A percentile compares a stretch with the other conserved stretches of the same genome.
phyloP scores from a whole-genome alignment of 2,888 invertebrate genomes.

The Luffia ferchaultella region DNA sequence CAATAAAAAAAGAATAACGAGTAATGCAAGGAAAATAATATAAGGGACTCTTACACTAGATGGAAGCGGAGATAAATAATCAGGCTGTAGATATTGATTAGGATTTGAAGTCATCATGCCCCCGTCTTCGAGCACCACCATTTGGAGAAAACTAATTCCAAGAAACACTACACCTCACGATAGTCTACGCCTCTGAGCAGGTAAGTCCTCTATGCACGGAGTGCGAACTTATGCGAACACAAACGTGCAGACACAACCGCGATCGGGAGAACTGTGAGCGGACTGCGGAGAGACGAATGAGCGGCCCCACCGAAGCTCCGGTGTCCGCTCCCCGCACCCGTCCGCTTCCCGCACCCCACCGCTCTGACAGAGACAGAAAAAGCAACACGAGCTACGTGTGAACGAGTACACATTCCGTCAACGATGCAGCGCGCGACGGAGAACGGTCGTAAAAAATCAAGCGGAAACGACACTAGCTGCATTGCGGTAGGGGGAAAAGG shows the following conservation, averaged over 20 bases:
- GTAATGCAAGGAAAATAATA: too few relatives aligned
- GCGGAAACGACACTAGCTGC: constrained; percentile 65
- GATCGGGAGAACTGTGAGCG: constrained; percentile 53
- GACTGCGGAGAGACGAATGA: too few relatives aligned
- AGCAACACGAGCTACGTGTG: too few relatives aligned
- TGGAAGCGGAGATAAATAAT: constrained; percentile 93
- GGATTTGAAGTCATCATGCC: constrained; percentile 88
- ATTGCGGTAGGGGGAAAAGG: constrained; percentile 64
- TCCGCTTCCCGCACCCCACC: constrained; percentile 36
- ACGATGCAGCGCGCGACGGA: constrained; percentile 44
- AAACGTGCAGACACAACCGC: constrained; percentile 41
- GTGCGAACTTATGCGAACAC: constrained; percentile 28
- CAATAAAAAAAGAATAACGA: too few relatives aligned
- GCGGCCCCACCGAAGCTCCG: constrained; percentile 46
- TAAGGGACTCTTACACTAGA: constrained; percentile 97
- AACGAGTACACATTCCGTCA: too few relatives aligned
- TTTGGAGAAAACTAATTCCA: constrained; percentile 63
- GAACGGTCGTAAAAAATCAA: constrained; percentile 50
- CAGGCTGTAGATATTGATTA: constrained; percentile 95
- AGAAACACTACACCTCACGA: constrained; percentile 43
- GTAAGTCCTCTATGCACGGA: constrained; percentile 40
- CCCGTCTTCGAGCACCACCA: constrained; percentile 93
- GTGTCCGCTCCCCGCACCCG: constrained; percentile 29
- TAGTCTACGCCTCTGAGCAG: constrained; percentile 37
- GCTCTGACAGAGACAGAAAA: too few relatives aligned